Evolutionary conservation across 2,888 invertebrate species (phyloP).

Genomic region (Troides oblongomaculatus): DNA sequence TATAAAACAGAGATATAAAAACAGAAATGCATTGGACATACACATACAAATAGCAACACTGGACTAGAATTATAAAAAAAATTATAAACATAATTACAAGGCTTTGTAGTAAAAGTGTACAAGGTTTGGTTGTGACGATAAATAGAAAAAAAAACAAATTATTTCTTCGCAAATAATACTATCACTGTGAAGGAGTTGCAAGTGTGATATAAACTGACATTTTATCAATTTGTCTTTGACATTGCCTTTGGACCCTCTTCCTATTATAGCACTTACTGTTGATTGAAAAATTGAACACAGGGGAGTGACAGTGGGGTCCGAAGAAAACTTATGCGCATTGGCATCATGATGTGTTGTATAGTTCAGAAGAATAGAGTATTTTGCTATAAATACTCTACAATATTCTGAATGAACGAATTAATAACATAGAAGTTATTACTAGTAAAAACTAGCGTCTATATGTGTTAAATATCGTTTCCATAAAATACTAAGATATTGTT

Average conservation of each 20-base stretch:
- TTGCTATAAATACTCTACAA: not conserved
- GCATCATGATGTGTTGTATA: not conserved
- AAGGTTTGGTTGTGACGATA: too few relatives aligned
- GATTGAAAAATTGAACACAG: conserved; percentile 24
- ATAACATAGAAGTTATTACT: too few relatives aligned
- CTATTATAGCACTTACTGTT: conserved; percentile 21
- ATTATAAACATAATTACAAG: too few relatives aligned
- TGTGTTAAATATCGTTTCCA: too few relatives aligned
- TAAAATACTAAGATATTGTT: too few relatives aligned
- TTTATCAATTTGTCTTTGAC: conserved; percentile 25
- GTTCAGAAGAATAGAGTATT: not conserved
- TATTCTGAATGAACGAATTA: not conserved
- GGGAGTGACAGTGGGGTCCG: conserved; percentile 24
- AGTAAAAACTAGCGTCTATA: too few relatives aligned
- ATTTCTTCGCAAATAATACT: not conserved
- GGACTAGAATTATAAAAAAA: too few relatives aligned
- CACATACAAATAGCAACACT: too few relatives aligned
- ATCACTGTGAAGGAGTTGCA: not conserved
- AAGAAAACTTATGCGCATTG: conserved; percentile 13
- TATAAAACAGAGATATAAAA: too few relatives aligned
- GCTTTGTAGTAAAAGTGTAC: too few relatives aligned
- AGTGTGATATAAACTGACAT: conserved; percentile 1
- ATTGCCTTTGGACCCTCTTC: conserved; percentile 23
- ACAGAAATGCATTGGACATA: too few relatives aligned
- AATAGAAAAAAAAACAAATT: too few relatives aligned